phyloP scores from a whole-genome alignment of 2,888 invertebrate genomes.

The Melieria crassipennis region DNA sequence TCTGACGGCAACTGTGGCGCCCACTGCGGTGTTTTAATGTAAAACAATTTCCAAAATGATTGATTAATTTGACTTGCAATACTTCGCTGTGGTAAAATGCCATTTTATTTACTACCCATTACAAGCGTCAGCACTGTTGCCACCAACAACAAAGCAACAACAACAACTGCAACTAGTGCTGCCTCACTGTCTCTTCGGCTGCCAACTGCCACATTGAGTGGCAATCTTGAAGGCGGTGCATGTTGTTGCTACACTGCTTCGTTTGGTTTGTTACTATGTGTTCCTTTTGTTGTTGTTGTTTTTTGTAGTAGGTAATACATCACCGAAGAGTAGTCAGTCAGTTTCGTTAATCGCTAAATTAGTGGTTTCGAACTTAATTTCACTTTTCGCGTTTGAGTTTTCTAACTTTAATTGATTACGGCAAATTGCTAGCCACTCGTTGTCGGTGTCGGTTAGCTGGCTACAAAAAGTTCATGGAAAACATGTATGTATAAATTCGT shows the following conservation, averaged over 20 bases:
- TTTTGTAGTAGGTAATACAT: conserved; percentile 5
- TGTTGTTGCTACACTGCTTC: background rate
- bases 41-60: conserved; percentile 21
- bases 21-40: background rate
- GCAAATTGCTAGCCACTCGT: background rate
- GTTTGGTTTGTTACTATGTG: background rate
- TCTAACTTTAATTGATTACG: conserved; percentile 24
- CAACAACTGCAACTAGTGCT: background rate
- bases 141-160: background rate
- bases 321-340: background rate
- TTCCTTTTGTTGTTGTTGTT: background rate
- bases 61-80: conserved; percentile 21
- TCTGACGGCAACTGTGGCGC: background rate
- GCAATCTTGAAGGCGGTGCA: background rate
- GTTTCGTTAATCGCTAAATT: conserved; percentile 21
- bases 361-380: conserved; percentile 24
- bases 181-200: background rate
- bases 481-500: too few relatives aligned
- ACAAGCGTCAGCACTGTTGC: conserved; percentile 2
- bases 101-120: conserved; percentile 20
- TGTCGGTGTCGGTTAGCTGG: background rate
- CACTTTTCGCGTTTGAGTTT: conserved; percentile 16
- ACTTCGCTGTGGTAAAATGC: conserved; percentile 5
- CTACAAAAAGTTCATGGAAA: too few relatives aligned
- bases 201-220: background rate